phyloP scores from a whole-genome alignment of 2,797 vertebrate species.

The Microctenopoma stevenorrisi region DNA sequence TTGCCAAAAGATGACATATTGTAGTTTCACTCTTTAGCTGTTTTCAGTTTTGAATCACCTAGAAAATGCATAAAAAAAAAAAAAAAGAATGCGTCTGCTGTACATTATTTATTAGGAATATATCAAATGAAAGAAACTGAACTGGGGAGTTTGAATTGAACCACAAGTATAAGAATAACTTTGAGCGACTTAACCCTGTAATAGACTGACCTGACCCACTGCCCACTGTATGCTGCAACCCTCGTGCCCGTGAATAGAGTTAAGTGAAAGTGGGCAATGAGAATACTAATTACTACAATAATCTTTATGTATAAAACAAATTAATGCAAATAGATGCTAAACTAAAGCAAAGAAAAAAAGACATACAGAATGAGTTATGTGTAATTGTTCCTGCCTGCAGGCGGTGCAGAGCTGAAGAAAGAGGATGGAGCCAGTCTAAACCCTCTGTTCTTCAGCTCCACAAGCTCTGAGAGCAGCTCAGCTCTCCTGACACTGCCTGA shows the following conservation, averaged over 20 bases:
- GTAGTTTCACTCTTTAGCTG: neutral
- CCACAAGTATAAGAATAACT: conserved; percentile 10
- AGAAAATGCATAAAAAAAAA: neutral
- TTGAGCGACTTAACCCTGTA: conserved; percentile 4
- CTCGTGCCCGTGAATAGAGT: neutral
- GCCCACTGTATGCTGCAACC: neutral
- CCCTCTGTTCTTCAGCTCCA: conserved; percentile 46
- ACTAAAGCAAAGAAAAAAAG: neutral
- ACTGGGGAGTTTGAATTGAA: conserved; percentile 1
- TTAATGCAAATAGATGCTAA: conserved; percentile 6
- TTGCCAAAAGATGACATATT: neutral
- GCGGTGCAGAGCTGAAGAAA: conserved; percentile 25
- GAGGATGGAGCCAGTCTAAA: conserved; percentile 53
- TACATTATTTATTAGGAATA: neutral
- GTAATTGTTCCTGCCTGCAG: conserved; percentile 31
- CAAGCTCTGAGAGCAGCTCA: conserved; percentile 46
- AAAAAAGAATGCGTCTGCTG: neutral
- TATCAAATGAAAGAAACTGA: neutral
- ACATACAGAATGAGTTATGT: conserved; percentile 1
- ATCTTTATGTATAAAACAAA: conserved; percentile 3
- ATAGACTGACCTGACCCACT: conserved; percentile 15
- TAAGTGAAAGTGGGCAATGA: conserved; percentile 3
- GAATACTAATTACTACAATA: neutral
- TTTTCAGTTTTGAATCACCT: neutral
- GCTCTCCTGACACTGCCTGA: conserved; percentile 55